A percentile compares a stretch with the other conserved stretches of the same genome.
Evolutionary conservation across 2,888 invertebrate species (phyloP).

Genomic region (Hyppa rectilinea): DNA sequence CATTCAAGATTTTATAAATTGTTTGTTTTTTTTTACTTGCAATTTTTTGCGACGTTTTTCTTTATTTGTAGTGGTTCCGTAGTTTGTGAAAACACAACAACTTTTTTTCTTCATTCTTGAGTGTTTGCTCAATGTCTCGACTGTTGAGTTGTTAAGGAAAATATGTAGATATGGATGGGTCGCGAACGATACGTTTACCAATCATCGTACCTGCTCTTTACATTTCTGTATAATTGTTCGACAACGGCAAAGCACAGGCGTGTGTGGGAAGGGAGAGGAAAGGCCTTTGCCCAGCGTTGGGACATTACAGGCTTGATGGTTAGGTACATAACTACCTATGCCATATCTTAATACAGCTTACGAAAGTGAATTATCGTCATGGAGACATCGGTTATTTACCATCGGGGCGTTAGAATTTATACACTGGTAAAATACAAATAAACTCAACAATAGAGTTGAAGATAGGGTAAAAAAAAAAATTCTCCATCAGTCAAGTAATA

Average conservation of each 20-base stretch:
- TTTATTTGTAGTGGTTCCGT: not conserved
- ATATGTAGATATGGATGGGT: not conserved
- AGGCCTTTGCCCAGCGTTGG: too few species aligned
- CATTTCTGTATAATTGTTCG: not conserved
- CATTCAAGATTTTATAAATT: too few species aligned
- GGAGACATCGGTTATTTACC: not conserved
- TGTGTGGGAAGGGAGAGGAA: not conserved
- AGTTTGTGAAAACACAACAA: not conserved
- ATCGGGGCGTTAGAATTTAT: not conserved
- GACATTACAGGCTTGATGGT: not conserved
- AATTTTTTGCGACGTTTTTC: constrained; percentile 16
- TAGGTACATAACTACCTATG: not conserved
- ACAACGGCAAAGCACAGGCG: not conserved
- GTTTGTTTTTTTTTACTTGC: too few species aligned
- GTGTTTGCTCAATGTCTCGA: constrained; percentile 11
- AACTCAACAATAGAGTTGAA: too few species aligned
- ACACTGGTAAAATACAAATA: not conserved
- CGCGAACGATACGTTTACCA: too few species aligned
- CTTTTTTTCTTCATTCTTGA: not conserved
- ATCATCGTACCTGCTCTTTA: not conserved
- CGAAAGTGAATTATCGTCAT: not conserved
- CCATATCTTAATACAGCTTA: not conserved
- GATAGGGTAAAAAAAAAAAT: too few species aligned
- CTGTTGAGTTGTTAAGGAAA: constrained; percentile 7
- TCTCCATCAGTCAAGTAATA: too few species aligned